Conservation (phyloP, 2,888 invertebrate genomes). For the Allacma fusca region DNA sequence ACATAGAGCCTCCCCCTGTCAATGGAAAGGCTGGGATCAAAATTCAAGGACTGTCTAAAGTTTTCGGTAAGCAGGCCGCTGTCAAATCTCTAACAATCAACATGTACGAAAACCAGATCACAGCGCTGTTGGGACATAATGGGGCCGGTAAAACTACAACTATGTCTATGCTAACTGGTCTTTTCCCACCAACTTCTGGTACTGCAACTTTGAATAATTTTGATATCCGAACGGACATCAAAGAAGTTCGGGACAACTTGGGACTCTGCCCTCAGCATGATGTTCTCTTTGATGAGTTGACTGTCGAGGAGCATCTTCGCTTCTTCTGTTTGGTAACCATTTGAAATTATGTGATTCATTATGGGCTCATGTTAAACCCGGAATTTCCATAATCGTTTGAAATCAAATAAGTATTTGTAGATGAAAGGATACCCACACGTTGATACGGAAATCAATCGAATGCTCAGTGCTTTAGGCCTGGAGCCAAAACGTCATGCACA, state of each 20-base stretch:
- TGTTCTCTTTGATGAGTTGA: conserved; percentile 81
- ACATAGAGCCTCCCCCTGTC: conserved; percentile 65
- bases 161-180: conserved; percentile 76
- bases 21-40: conserved; percentile 68
- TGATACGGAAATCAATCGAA: conserved; percentile 67
- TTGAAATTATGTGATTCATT: neutral
- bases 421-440: neutral
- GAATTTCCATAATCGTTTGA: neutral
- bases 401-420: neutral
- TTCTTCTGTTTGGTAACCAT: conserved; percentile 80
- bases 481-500: conserved; percentile 71
- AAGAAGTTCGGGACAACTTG: conserved; percentile 74
- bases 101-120: conserved; percentile 83
- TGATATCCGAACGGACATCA: conserved; percentile 73
- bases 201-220: conserved; percentile 75
- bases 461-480: conserved; percentile 73
- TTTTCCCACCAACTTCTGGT: conserved; percentile 76
- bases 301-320: conserved; percentile 79
- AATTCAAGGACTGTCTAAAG: conserved; percentile 71
- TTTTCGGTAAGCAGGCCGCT: conserved; percentile 67
- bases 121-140: conserved; percentile 87
- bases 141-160: conserved; percentile 85
- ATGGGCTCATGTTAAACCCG: neutral
- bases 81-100: conserved; percentile 76
- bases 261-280: conserved; percentile 93